Conservation (phyloP, 2,113 vertebrate genomes). For the Enhydra lutris region DNA sequence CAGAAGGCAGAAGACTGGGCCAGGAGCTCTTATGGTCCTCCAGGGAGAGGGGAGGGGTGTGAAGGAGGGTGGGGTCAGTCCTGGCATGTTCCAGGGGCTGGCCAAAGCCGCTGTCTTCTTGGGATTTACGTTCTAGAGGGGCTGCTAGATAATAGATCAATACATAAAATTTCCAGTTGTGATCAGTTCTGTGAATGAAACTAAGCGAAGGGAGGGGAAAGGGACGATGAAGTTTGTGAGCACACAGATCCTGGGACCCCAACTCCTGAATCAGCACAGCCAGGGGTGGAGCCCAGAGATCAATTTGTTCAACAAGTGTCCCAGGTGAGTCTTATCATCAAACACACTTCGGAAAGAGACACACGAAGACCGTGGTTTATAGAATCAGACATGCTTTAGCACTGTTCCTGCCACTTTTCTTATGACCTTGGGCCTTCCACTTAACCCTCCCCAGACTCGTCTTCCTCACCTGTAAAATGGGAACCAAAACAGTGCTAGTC, state of each 20-base stretch:
- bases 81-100: background rate
- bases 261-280: background rate
- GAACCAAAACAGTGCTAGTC: no score
- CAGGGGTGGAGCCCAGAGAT: fast-evolving
- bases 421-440: background rate
- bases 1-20: background rate
- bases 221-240: background rate
- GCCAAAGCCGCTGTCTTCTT: background rate
- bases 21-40: background rate
- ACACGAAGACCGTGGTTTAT: fast-evolving
- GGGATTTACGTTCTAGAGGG: background rate
- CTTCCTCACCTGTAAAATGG: background rate
- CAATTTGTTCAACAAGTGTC: background rate
- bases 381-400: background rate
- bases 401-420: background rate
- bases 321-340: background rate
- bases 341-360: background rate
- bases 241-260: background rate
- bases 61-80: fast-evolving
- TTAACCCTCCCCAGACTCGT: background rate
- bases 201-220: background rate
- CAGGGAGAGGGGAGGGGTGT: background rate
- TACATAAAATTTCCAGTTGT: background rate
- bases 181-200: background rate
- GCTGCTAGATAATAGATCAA: background rate